phyloP scores from a whole-genome alignment of 64 coral and sea anemone species.

The Stylophora pistillata region DNA sequence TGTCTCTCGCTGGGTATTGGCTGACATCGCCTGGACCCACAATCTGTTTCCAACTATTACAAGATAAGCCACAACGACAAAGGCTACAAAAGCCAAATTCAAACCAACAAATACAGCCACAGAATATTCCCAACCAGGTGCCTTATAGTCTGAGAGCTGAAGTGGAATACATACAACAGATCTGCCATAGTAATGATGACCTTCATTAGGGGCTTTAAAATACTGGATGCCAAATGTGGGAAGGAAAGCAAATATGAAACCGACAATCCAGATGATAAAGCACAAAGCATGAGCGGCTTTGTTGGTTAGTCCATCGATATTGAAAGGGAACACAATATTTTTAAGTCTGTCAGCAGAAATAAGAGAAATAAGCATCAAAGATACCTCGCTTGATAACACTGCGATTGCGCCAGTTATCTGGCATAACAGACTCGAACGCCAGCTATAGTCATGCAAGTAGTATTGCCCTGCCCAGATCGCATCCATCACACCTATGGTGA shows the following conservation, averaged over 20 bases:
- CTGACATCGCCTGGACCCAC: not conserved
- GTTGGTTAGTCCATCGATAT: not conserved
- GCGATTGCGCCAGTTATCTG: conserved; percentile 1
- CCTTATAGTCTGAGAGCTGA: not conserved
- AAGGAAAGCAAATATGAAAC: not conserved
- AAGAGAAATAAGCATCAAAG: not conserved
- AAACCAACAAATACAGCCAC: not conserved
- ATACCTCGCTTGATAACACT: not conserved
- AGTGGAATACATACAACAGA: not conserved
- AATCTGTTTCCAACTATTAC: not conserved
- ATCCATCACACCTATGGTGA: conserved; percentile 8
- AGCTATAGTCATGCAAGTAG: conserved; percentile 16
- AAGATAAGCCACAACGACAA: not conserved
- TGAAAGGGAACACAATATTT: not conserved
- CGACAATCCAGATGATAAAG: not conserved
- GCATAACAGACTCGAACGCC: conserved; percentile 3
- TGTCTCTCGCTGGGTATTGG: not conserved
- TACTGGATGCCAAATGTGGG: not conserved
- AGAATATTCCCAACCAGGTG: not conserved
- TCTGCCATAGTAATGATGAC: not conserved
- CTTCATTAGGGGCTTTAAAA: not conserved
- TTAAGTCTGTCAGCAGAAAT: not conserved
- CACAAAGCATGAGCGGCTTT: not conserved
- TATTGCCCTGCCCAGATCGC: conserved; percentile 28
- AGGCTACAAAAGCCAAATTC: not conserved